Base-by-base conservation (phyloP, 2,888 invertebrate genomes). In the Abscondita cerata region DNA sequence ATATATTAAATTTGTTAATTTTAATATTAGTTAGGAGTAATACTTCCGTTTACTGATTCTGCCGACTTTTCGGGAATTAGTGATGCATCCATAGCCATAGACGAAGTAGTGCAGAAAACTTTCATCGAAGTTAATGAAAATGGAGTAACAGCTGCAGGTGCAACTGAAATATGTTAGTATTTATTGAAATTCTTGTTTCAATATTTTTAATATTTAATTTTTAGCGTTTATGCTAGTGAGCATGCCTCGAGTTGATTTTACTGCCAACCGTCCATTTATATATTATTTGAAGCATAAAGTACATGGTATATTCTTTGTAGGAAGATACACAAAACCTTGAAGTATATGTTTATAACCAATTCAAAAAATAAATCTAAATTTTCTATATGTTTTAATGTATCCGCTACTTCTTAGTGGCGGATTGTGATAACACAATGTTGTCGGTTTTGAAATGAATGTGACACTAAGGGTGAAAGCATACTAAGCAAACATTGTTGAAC, bases 71-170 rank as follows among this genome's bases (percentile, higher is more conserved):
- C 68, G 40, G 76, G 75, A 34, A 73, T 78, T 16, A 70, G 70
- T n/a, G 44, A 44, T 11, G n/a, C n/a, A 18, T 19, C 44, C 5
- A 18, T 44, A 3, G 3, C 52, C 16, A 73, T 80, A 11, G 71
- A 72, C 51, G 66, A 73, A 6, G 75, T 79, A 1, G 47, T 78
- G 9, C 79, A 79, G 60, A 78, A 79, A 63, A 73, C 77, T 6
- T 79, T 76, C 59, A 78, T 80, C 31, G 76, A 78, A 53, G 76
- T 80, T 0, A 76, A 76, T 16, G 78, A 78, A 68, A 68, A 64
- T 38, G 80, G 80, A n/a, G 76, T 77, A 12, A 78, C 78, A 71
- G 80, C 79, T 18, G 78, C 78, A 15, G 77, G 78, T 18, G 77
- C 78, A 13, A 47, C 46, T 3, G 9, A 33, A 15, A 18, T 52